Evolutionary conservation across 2,113 vertebrate species (phyloP), one percentile per base, ranked within the genome.

Genomic region (Sapajus apella): DNA sequence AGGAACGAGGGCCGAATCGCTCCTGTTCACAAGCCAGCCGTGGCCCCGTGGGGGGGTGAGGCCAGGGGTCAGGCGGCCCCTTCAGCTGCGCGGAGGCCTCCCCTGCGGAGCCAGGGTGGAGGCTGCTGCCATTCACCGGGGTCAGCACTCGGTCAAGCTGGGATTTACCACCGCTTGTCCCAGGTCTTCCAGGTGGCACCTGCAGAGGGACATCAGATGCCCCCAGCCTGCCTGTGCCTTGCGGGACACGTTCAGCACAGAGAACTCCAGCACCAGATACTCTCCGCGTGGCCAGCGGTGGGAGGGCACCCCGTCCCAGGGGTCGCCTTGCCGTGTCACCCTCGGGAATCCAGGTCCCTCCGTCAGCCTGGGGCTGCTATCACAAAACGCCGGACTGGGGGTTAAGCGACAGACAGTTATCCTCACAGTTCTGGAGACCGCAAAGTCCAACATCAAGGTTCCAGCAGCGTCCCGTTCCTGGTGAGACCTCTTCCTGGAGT

Each of bases 241-340:
- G 7, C 0, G 0, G 27, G 23, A 25, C 17, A 37, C 14, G 5
- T 17, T 70, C 18, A 35, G 43, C 0, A 0, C 7, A 12, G 61
- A 35, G 37, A 72, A 12, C 25, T 3, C 7, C 61, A 21, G 12
- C n/a, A 18, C n/a, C 12, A 2, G 3, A 3, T 4, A 25, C 61
- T 47, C 3, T 7, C 12, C 7, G 2, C 25, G 0, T 25, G 8
- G 64, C 32, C 37, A 10, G 55, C 0, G 0, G 21, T 0, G 12
- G 16, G 25, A 47, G 87, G 16, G 17, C 23, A 47, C 5, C 16
- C 25, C 56, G 16, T 52, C 47, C 13, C 10, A 0, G 9, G 37
- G 76, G 20, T 10, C 11, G 4, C 45, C 12, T 55, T 21, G 20
- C 21, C 10, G 1, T n/a, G 73, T 25, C 55, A 47, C 16, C 45